A percentile compares a stretch with the other conserved stretches of the same genome.
These are phyloP conservation scores for Rhinogobius similis DNA, from an alignment of 2,113 vertebrate species.

Conservation along the genomic window DNA sequence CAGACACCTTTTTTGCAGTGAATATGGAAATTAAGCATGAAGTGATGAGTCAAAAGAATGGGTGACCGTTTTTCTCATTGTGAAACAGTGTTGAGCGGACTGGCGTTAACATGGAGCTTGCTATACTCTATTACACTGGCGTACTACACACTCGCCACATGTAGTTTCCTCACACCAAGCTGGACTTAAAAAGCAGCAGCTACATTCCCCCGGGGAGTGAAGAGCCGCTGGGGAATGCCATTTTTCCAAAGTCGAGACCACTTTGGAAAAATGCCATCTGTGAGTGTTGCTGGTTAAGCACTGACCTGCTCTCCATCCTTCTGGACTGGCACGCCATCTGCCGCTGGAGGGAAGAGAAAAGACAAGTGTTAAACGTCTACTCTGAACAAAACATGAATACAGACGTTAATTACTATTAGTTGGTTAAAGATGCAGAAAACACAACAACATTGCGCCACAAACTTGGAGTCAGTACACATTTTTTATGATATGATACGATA, in stretches of 20 bases:
- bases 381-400: neutral
- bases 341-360: constrained; percentile 60
- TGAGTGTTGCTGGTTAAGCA: constrained; percentile 25
- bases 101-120: constrained; percentile 29
- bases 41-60: constrained; percentile 42
- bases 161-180: constrained; percentile 29
- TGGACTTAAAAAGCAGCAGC: constrained; percentile 31
- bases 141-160: constrained; percentile 33
- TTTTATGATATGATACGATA: no score
- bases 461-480: no score
- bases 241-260: constrained; percentile 33
- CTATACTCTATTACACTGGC: constrained; percentile 46
- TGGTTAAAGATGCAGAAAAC: no score
- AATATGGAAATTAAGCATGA: constrained; percentile 43
- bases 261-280: constrained; percentile 45
- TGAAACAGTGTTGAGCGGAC: constrained; percentile 28
- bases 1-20: constrained; percentile 16
- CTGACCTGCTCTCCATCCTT: constrained; percentile 84
- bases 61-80: constrained; percentile 17
- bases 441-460: no score
- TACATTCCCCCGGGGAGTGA: constrained; percentile 52
- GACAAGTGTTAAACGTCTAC: constrained; percentile 1
- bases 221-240: constrained; percentile 8
- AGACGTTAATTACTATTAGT: no score
- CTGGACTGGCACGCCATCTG: constrained; percentile 80